Conservation (phyloP, 2,888 invertebrate genomes). For the Chironomus riparius region DNA sequence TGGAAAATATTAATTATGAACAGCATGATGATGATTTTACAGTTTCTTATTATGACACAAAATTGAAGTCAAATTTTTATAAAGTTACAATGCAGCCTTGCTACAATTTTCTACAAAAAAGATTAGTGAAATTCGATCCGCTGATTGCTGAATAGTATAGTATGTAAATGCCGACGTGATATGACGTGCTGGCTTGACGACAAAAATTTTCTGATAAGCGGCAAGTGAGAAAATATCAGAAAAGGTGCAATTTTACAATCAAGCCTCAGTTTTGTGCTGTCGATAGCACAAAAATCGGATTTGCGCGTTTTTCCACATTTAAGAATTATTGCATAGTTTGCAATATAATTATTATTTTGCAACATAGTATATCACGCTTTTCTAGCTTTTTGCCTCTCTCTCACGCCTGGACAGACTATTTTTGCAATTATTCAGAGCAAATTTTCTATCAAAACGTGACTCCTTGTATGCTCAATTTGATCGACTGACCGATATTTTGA, state of each 20-base stretch:
- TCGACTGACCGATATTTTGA: no score
- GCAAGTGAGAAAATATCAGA: not conserved
- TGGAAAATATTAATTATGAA: not conserved
- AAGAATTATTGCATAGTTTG: not conserved
- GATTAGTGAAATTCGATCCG: not conserved
- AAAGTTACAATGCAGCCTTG: not conserved
- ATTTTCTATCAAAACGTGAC: no score
- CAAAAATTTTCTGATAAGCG: not conserved
- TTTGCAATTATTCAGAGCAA: no score
- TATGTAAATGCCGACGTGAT: not conserved
- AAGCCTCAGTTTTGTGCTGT: not conserved
- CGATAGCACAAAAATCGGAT: not conserved
- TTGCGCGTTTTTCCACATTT: conserved; percentile 8
- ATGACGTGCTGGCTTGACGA: not conserved
- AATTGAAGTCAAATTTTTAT: not conserved
- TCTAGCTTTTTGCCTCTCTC: not conserved
- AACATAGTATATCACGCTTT: not conserved
- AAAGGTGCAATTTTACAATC: not conserved
- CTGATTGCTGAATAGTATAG: not conserved
- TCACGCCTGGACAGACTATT: not conserved
- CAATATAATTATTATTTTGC: not conserved
- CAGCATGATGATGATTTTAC: not conserved
- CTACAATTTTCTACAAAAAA: no score
- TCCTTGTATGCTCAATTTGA: no score
- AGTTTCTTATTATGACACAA: not conserved